Conservation (phyloP, 2,888 invertebrate species). For the Dinocampus coccinellae region DNA sequence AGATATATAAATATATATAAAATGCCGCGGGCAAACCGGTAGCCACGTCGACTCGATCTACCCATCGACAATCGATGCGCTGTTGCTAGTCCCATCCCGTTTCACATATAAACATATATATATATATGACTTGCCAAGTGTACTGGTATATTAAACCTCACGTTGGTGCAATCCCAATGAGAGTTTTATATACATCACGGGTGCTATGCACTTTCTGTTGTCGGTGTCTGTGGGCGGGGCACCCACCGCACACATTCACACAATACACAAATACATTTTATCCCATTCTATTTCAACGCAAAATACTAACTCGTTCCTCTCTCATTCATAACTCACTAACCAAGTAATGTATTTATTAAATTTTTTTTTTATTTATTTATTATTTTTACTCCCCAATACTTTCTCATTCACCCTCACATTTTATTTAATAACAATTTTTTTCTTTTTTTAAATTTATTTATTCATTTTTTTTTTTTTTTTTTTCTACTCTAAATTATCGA, state of each 20-base stretch:
- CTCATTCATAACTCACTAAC: slow-evolving; percentile 66
- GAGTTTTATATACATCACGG: slow-evolving; percentile 3
- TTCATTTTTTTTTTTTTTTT: too few relatives aligned
- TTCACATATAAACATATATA: not conserved
- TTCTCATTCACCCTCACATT: not conserved
- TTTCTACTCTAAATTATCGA: too few relatives aligned
- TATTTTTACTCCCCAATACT: not conserved
- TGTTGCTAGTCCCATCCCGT: slow-evolving; percentile 2
- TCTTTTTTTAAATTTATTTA: too few relatives aligned
- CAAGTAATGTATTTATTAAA: slow-evolving; percentile 65
- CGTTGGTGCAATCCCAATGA: not conserved
- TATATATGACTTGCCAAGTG: not conserved
- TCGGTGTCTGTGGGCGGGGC: slow-evolving; percentile 61
- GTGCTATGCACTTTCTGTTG: slow-evolving; percentile 34
- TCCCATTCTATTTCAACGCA: slow-evolving; percentile 67
- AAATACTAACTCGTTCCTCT: slow-evolving; percentile 38
- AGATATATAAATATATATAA: not conserved
- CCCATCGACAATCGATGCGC: slow-evolving; percentile 21
- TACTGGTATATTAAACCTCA: not conserved
- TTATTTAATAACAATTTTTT: too few relatives aligned
- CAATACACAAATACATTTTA: too few relatives aligned
- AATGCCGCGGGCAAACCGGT: slow-evolving; percentile 14
- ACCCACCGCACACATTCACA: too few relatives aligned
- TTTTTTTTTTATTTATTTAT: slow-evolving; percentile 8
- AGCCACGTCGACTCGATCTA: slow-evolving; percentile 17